phyloP scores from a whole-genome alignment of 2,888 invertebrate species.

The Caprella mutica region DNA sequence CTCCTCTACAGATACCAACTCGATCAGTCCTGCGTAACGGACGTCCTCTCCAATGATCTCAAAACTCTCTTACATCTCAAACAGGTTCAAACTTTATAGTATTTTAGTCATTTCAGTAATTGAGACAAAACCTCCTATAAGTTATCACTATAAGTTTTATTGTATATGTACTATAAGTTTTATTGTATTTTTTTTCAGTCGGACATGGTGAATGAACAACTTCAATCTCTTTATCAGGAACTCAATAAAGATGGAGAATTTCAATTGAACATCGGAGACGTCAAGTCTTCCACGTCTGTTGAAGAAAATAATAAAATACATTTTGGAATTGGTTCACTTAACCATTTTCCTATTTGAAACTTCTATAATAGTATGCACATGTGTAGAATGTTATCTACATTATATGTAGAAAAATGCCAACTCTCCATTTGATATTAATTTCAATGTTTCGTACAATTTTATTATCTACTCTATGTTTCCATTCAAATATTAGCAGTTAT shows the following conservation, averaged over 20 bases:
- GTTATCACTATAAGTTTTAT: not conserved
- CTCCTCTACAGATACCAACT: conserved; percentile 60
- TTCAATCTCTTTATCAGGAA: conserved; percentile 57
- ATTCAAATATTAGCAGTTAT: too few relatives aligned
- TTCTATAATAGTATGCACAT: too few relatives aligned
- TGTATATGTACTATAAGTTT: not conserved
- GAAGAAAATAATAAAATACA: too few relatives aligned
- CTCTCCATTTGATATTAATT: too few relatives aligned
- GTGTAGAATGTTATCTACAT: too few relatives aligned
- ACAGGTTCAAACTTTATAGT: conserved; percentile 43
- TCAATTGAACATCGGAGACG: too few relatives aligned
- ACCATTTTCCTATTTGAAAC: too few relatives aligned
- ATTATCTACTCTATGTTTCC: too few relatives aligned
- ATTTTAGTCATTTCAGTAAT: not conserved
- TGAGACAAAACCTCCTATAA: not conserved
- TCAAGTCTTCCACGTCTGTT: too few relatives aligned
- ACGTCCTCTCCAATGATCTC: conserved; percentile 53
- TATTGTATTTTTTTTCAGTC: conserved; percentile 46
- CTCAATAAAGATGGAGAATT: conserved; percentile 52
- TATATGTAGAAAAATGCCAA: too few relatives aligned
- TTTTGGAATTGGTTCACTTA: too few relatives aligned
- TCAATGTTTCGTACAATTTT: too few relatives aligned
- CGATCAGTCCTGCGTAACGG: conserved; percentile 47
- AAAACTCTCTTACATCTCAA: conserved; percentile 47
- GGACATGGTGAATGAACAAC: conserved; percentile 57